These are phyloP conservation scores for Formicarius rufipectus DNA, from an alignment of 2,113 vertebrate genomes.

Conservation along the genomic window DNA sequence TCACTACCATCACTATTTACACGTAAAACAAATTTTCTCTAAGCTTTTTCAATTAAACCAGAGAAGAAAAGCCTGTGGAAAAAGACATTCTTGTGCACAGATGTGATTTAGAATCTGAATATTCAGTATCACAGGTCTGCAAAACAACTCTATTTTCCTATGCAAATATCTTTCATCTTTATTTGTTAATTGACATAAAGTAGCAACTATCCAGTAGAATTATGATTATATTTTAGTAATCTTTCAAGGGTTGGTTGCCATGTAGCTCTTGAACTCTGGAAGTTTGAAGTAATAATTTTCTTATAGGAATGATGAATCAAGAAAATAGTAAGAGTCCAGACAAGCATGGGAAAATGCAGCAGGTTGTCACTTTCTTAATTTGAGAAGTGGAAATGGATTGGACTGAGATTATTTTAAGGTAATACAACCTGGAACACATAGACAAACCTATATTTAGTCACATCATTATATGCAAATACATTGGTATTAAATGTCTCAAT, in stretches of 20 bases:
- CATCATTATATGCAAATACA: rapidly evolving
- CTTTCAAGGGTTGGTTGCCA: background rate
- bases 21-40: background rate
- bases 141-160: background rate
- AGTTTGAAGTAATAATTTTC: background rate
- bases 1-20: background rate
- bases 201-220: background rate
- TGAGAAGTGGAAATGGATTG: background rate
- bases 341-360: background rate
- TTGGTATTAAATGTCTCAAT: background rate
- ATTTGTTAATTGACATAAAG: background rate
- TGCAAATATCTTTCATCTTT: background rate
- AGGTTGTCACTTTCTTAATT: background rate
- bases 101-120: background rate
- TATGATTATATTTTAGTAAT: background rate
- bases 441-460: background rate
- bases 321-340: background rate
- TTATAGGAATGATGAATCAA: background rate
- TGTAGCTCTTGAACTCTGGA: background rate
- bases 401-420: background rate
- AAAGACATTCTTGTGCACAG: background rate
- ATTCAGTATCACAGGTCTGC: background rate
- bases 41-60: constrained; percentile 15
- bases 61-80: background rate
- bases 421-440: background rate